Evolutionary conservation across 1,140 invertebrate genomes (phyloP).

Genomic region (Sycobia sp.): DNA sequence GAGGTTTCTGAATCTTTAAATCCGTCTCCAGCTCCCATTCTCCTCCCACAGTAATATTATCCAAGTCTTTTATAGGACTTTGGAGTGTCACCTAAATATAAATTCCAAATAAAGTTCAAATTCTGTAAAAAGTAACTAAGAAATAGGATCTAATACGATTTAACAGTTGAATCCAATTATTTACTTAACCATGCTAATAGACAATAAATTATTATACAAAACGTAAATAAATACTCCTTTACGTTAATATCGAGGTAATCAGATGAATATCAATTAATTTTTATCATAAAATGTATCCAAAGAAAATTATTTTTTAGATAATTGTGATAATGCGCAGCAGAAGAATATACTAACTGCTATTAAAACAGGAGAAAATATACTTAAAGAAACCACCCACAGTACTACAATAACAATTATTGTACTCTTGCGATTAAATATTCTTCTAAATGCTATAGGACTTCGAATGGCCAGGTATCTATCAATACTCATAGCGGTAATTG

Average conservation of each 20-base stretch:
- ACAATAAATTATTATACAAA: too few species aligned
- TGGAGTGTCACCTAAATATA: constrained; percentile 44
- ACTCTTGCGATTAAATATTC: constrained; percentile 70
- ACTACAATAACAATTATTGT: constrained; percentile 67
- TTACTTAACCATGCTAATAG: too few species aligned
- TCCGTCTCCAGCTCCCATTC: constrained; percentile 24
- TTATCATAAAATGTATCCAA: too few species aligned
- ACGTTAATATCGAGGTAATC: too few species aligned
- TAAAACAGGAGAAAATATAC: constrained; percentile 71
- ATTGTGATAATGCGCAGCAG: too few species aligned
- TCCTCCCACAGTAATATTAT: constrained; percentile 39
- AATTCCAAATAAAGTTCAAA: too few species aligned
- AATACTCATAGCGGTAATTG: constrained; percentile 78
- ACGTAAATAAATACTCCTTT: too few species aligned
- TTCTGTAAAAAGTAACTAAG: too few species aligned
- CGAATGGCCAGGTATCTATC: constrained; percentile 78
- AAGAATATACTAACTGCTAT: constrained; percentile 56
- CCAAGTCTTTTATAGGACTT: constrained; percentile 36
- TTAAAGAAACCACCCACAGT: constrained; percentile 70
- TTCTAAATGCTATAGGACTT: constrained; percentile 71
- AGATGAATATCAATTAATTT: too few species aligned
- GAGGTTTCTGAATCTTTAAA: constrained; percentile 31
- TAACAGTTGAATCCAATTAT: too few species aligned
- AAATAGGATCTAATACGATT: too few species aligned
- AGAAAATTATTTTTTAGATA: too few species aligned